Conservation (phyloP, 2,888 invertebrate species). For the Agrilus cyanescens region DNA sequence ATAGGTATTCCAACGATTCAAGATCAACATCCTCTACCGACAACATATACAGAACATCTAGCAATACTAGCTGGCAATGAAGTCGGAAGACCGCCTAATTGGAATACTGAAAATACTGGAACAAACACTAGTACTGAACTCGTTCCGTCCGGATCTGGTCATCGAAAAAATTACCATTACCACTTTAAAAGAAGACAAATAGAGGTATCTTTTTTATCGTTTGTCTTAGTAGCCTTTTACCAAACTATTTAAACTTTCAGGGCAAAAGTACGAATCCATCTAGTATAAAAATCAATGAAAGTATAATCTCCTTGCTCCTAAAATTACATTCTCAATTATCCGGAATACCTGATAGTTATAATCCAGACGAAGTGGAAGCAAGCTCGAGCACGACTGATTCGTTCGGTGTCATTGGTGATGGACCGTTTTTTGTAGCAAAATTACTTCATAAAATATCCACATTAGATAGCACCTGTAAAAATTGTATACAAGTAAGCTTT, state of each 20-base stretch:
- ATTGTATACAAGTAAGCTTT: constrained; percentile 40
- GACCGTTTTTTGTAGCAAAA: constrained; percentile 74
- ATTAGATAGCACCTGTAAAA: constrained; percentile 57
- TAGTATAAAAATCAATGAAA: constrained; percentile 56
- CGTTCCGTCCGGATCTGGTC: constrained; percentile 35
- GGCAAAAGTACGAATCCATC: constrained; percentile 25
- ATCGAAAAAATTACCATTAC: constrained; percentile 16
- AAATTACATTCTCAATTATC: constrained; percentile 85
- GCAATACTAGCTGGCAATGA: constrained; percentile 31
- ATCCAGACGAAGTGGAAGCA: constrained; percentile 33
- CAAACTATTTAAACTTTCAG: constrained; percentile 14
- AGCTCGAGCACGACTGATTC: constrained; percentile 21
- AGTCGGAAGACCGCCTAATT: constrained; percentile 18
- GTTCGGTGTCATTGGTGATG: constrained; percentile 58
- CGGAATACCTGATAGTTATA: constrained; percentile 67
- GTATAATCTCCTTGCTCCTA: constrained; percentile 77
- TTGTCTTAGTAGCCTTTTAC: neutral
- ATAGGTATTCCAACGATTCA: constrained; percentile 6
- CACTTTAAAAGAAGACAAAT: constrained; percentile 21
- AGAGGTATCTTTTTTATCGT: constrained; percentile 18
- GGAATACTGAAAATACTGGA: constrained; percentile 8
- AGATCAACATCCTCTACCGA: constrained; percentile 13
- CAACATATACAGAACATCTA: constrained; percentile 20
- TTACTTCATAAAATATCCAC: constrained; percentile 64
- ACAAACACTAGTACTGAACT: constrained; percentile 30